Evolutionary conservation across 2,888 invertebrate species (phyloP), one percentile per base, ranked within the genome.

Genomic region (Eilema griseolum): DNA sequence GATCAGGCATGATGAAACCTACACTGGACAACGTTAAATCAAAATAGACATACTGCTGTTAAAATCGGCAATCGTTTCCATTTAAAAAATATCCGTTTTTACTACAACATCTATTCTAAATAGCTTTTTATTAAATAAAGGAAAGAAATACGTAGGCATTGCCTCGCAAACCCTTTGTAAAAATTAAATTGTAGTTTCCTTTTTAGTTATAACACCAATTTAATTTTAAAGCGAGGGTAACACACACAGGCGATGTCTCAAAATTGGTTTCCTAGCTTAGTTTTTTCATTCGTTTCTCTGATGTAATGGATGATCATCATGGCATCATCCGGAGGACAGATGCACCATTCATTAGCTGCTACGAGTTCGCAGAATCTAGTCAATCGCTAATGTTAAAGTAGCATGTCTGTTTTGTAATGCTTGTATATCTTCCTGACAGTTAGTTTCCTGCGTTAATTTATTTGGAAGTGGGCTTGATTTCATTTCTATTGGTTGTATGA

Each of bases 391-490:
- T 59, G 11, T 16, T n/a, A 65, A 52, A 59, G 57, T 14, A 66
- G 66, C 59, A 59, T 66, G 66, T 59, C 57, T 59, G 26, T 66
- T 57, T 59, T 37, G 33, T 59, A 24, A 59, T 37, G 37, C 33
- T 66, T 52, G n/a, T n/a, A 52, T 52, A 10, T 52, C n/a, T 52
- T 8, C n/a, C n/a, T n/a, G 2, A 52, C 7, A 7, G n/a, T 52
- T 2, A n/a, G 4, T 41, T n/a, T 41, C 10, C 5, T 59, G 5
- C 28, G 28, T 59, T 20, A 26, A 31, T 56, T 1, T 63, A 28
- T 63, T 69, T 63, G 68, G 68, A 56, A 56, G 20, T 56, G 52
- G 61, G 67, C 11, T 56, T 56, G 16, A n/a, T 33, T 61, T 31
- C 20, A 31, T 28, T 31, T 68, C 62, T 24, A 24, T 61, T 61